Conservation (phyloP, 2,797 vertebrate species). For the Aeoliscus strigatus region DNA sequence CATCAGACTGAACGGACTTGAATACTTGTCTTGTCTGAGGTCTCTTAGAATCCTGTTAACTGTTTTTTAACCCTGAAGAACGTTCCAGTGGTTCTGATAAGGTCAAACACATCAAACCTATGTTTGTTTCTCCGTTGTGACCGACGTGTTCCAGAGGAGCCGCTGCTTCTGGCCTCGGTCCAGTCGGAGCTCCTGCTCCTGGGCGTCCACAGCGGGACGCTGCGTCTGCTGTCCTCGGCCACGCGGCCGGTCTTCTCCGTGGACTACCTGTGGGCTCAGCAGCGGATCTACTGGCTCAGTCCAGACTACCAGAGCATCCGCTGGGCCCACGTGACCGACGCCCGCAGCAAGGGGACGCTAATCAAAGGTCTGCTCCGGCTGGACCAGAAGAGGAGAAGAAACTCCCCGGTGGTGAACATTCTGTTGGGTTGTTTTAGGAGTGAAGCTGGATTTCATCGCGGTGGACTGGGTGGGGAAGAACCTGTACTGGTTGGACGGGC, state of each 20-base stretch:
- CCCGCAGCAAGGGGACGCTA: constrained; percentile 73
- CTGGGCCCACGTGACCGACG: constrained; percentile 74
- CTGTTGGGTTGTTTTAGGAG: constrained; percentile 78
- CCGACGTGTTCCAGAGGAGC: constrained; percentile 68
- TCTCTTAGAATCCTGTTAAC: too few species aligned
- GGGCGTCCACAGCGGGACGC: constrained; percentile 72
- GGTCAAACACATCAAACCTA: too few species aligned
- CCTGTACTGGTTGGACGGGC: constrained; percentile 88
- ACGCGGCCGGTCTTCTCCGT: constrained; percentile 79
- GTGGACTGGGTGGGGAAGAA: constrained; percentile 90
- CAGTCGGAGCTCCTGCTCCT: constrained; percentile 80
- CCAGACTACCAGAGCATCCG: constrained; percentile 83
- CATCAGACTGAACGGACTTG: too few species aligned
- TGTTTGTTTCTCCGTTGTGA: too few species aligned
- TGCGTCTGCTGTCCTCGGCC: constrained; percentile 70
- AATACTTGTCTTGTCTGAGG: too few species aligned
- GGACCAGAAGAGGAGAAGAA: too few species aligned
- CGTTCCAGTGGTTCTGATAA: too few species aligned
- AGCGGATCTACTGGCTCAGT: constrained; percentile 86
- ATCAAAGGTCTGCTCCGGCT: constrained; percentile 78
- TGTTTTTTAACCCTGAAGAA: too few species aligned
- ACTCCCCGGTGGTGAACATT: too few species aligned
- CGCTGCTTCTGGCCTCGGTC: constrained; percentile 80
- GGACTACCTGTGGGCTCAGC: constrained; percentile 81
- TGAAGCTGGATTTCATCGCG: constrained; percentile 83